phyloP scores from a whole-genome alignment of 2,113 vertebrate genomes.

The Corythaeola cristata region DNA sequence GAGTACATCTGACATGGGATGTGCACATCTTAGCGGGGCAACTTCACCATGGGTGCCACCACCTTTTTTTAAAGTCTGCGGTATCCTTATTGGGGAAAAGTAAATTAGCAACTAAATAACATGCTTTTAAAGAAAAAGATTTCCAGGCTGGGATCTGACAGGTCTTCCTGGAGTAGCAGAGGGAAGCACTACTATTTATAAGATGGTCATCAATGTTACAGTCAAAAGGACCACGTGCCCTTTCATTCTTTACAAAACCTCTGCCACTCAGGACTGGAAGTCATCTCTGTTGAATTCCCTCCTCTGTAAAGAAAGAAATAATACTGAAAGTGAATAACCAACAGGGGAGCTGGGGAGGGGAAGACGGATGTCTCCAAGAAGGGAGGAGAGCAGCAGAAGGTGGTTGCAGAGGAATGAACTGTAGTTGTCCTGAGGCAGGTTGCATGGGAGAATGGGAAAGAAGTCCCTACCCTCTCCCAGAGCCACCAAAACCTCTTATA shows the following conservation, averaged over 20 bases:
- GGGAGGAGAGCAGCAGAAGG: not conserved
- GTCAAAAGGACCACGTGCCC: not conserved
- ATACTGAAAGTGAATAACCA: not conserved
- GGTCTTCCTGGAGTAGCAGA: not conserved
- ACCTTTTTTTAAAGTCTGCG: not conserved
- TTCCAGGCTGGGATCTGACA: not conserved
- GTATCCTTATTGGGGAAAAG: not conserved
- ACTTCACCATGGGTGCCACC: not conserved
- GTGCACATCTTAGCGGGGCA: not conserved
- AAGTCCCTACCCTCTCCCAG: not conserved
- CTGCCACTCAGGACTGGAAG: not conserved
- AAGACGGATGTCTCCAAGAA: not conserved
- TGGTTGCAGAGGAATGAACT: not conserved
- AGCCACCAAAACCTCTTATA: not conserved
- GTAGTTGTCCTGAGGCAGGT: not conserved
- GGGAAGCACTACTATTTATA: not conserved
- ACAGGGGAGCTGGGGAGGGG: not conserved
- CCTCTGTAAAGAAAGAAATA: not conserved
- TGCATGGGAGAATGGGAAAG: not conserved
- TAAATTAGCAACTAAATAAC: not conserved
- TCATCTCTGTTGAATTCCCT: not conserved
- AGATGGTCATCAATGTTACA: not conserved
- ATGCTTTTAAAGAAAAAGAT: not conserved
- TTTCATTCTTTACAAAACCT: not conserved
- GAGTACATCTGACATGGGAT: fast-evolving